These are phyloP conservation scores for Zeus faber DNA, from an alignment of 2,113 vertebrate species.

Conservation along the genomic window DNA sequence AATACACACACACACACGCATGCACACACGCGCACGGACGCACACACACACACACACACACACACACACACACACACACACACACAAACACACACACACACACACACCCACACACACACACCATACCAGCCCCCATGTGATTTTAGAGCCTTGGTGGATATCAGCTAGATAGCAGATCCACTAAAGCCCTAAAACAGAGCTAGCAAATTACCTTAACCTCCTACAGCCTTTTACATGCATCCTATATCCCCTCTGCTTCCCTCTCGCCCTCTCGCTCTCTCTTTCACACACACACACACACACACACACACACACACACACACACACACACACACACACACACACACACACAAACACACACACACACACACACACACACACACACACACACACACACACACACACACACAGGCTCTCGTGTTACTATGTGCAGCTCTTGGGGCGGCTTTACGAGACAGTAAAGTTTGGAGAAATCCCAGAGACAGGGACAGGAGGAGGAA, in stretches of 20 bases:
- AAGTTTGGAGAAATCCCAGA: constrained; percentile 54
- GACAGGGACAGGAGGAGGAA: constrained; percentile 51
- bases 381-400: constrained; percentile 12
- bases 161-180: constrained; percentile 72
- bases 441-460: constrained; percentile 63
- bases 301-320: constrained; percentile 26
- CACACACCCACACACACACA: neutral
- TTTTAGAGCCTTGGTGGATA: constrained; percentile 57
- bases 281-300: constrained; percentile 33
- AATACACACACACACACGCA: neutral
- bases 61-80: neutral
- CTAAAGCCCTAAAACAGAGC: constrained; percentile 72
- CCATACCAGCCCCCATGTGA: constrained; percentile 43
- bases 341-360: constrained; percentile 17
- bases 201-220: constrained; percentile 72
- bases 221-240: constrained; percentile 58
- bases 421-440: constrained; percentile 50
- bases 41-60: neutral
- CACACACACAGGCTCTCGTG: constrained; percentile 39
- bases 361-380: constrained; percentile 14
- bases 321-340: constrained; percentile 12
- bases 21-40: too few relatives aligned
- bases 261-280: constrained; percentile 34
- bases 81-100: neutral
- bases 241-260: constrained; percentile 39